Percentiles rank a stretch among this genome's conserved stretches.
phyloP scores from a whole-genome alignment of 2,797 vertebrate genomes.

The Pangasius larnaudii region DNA sequence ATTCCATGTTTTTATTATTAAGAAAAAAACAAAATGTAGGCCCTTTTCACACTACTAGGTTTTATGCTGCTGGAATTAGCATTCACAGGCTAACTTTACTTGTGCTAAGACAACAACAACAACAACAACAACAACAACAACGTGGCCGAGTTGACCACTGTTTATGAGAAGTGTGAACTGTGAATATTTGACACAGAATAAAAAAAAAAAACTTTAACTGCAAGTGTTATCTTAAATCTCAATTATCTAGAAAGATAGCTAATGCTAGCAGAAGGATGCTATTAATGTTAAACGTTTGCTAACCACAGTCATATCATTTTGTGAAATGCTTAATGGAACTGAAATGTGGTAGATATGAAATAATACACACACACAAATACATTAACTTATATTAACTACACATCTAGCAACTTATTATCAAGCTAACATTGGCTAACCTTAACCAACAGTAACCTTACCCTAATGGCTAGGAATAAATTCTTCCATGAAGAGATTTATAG shows the following conservation, averaged over 20 bases:
- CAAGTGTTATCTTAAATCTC: not conserved
- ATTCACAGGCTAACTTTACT: not conserved
- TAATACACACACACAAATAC: not conserved
- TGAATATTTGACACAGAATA: not conserved
- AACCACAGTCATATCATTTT: not conserved
- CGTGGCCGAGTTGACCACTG: not conserved
- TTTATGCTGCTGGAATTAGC: not conserved
- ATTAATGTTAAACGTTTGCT: not conserved
- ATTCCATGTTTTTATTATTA: too few relatives aligned
- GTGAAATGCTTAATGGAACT: not conserved
- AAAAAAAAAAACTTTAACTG: too few relatives aligned
- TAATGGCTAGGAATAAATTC: not conserved
- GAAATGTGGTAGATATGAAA: not conserved
- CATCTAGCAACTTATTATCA: not conserved
- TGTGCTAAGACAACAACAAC: too few relatives aligned
- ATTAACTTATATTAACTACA: not conserved
- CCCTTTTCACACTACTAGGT: not conserved
- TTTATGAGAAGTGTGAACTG: too few relatives aligned
- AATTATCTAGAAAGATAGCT: not conserved
- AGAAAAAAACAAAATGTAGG: not conserved
- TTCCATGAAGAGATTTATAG: not conserved
- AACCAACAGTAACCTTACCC: not conserved
- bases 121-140: too few relatives aligned
- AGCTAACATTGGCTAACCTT: not conserved
- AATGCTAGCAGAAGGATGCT: not conserved